A percentile compares a stretch with the other conserved stretches of the same genome.
These are phyloP conservation scores for Coelogynopora nodosa DNA, from an alignment of 2,888 invertebrate genomes.

Conservation along the genomic window DNA sequence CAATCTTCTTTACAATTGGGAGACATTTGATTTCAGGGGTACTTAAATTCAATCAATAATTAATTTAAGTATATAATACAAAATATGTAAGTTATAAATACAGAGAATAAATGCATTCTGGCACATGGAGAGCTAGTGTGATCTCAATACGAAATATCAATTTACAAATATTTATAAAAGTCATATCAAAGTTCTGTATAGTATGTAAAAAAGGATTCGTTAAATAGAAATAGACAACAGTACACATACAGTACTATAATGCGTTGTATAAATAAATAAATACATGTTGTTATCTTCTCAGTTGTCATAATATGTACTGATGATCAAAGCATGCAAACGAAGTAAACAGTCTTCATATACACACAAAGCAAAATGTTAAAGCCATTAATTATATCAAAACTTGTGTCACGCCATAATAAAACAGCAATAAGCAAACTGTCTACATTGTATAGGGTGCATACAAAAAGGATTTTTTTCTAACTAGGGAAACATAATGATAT, in stretches of 20 bases:
- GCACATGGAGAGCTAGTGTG: neutral
- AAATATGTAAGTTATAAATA: neutral
- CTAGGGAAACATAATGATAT: neutral
- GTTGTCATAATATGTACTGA: neutral
- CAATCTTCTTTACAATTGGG: neutral
- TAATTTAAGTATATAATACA: neutral
- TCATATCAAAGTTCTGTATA: constrained; percentile 17
- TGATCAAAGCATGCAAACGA: neutral
- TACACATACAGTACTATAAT: neutral
- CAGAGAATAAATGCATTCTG: neutral
- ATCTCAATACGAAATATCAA: neutral
- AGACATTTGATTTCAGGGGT: neutral
- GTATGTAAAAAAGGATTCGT: neutral
- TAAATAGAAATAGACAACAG: neutral
- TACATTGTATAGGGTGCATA: neutral
- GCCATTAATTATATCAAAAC: neutral
- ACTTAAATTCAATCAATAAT: too few relatives aligned
- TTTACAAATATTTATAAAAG: neutral
- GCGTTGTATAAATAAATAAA: constrained; percentile 5
- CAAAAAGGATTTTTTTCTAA: neutral
- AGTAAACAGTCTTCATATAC: neutral
- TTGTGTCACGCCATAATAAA: neutral
- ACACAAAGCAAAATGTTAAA: neutral
- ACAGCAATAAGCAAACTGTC: neutral
- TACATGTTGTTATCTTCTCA: neutral